Conservation (phyloP, 2,888 invertebrate genomes). For the Rhaphigaster nebulosa region DNA sequence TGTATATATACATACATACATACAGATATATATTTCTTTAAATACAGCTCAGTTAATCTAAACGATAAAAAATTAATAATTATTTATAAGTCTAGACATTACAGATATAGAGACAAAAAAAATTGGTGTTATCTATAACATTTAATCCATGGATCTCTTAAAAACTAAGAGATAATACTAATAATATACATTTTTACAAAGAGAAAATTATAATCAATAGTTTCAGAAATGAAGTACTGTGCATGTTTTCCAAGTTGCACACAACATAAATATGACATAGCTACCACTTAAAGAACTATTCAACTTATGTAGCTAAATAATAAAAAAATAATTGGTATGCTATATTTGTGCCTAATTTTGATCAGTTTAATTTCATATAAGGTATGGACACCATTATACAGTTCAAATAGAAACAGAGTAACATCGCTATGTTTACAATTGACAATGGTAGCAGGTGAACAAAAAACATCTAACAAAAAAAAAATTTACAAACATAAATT, state of each 20-base stretch:
- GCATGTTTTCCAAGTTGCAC: constrained; percentile 40
- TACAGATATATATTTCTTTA: constrained; percentile 50
- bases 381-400: constrained; percentile 19
- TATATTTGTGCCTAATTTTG: constrained; percentile 59
- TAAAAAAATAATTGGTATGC: constrained; percentile 58
- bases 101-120: constrained; percentile 51
- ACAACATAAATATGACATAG: constrained; percentile 50
- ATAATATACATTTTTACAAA: constrained; percentile 55
- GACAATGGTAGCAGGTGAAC: constrained; percentile 47
- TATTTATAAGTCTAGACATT: constrained; percentile 11
- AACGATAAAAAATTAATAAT: constrained; percentile 50
- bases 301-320: constrained; percentile 57
- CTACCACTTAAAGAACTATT: constrained; percentile 43
- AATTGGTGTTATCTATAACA: constrained; percentile 55
- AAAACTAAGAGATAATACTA: constrained; percentile 50
- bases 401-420: constrained; percentile 19
- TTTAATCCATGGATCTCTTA: constrained; percentile 51
- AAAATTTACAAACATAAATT: constrained; percentile 47
- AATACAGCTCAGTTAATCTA: constrained; percentile 54
- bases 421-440: constrained; percentile 58
- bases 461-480: neutral
- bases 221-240: constrained; percentile 46
- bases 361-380: constrained; percentile 53
- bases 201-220: constrained; percentile 50
- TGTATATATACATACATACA: neutral